Conservation (phyloP, 2,113 vertebrate genomes). For the Furnarius figulus region DNA sequence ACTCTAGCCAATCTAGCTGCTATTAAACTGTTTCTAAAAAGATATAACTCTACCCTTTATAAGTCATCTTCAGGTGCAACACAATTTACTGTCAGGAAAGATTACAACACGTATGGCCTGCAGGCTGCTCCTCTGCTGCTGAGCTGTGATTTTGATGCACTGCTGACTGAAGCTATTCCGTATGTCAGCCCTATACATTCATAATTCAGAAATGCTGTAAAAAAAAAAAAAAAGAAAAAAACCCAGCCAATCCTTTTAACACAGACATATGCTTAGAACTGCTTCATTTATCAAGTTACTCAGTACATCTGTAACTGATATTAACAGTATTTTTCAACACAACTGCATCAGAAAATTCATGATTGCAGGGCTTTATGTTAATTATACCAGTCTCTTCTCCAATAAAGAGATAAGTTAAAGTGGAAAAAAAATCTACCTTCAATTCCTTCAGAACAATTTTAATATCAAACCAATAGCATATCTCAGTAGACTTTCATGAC, state of each 20-base stretch:
- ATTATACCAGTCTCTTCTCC: neutral
- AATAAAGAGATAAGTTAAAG: neutral
- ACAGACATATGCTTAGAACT: neutral
- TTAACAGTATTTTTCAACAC: neutral
- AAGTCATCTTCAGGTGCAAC: neutral
- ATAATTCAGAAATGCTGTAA: neutral
- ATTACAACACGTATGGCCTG: neutral
- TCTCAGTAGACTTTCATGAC: slow-evolving; percentile 21
- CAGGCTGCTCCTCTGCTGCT: neutral
- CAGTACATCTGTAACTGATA: neutral
- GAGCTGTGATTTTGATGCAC: neutral
- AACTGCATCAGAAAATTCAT: neutral
- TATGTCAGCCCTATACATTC: neutral
- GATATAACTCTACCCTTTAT: neutral
- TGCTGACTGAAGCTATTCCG: neutral
- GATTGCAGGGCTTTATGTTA: neutral
- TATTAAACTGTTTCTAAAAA: neutral
- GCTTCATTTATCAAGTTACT: neutral
- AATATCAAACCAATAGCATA: neutral
- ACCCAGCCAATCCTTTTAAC: neutral
- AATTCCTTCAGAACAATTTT: slow-evolving; percentile 8
- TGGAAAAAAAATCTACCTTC: neutral
- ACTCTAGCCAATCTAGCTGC: neutral
- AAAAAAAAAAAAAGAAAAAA: neutral
- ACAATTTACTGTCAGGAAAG: neutral